A percentile compares a stretch with the other conserved stretches of the same genome.
phyloP scores from a whole-genome alignment of 2,113 vertebrate species.

The Lophius piscatorius region DNA sequence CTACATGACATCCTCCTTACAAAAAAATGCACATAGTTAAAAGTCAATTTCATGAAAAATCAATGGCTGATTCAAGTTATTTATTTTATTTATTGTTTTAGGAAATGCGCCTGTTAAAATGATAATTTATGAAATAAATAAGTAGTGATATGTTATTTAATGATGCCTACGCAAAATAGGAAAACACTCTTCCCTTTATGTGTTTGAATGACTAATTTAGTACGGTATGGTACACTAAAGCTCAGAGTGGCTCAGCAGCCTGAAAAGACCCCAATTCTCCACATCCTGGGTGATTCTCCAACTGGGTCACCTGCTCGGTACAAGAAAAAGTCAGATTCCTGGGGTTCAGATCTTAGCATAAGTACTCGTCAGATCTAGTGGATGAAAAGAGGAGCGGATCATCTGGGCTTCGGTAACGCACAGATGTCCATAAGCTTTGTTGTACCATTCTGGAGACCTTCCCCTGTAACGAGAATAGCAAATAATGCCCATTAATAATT shows the following conservation, averaged over 20 bases:
- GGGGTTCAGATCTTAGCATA: constrained; percentile 89
- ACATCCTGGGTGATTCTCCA: constrained; percentile 13
- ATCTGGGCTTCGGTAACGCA: constrained; percentile 89
- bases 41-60: background rate
- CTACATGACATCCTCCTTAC: background rate
- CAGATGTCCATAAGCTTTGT: constrained; percentile 91
- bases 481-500: background rate
- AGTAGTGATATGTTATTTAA: constrained; percentile 10
- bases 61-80: background rate
- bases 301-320: constrained; percentile 18
- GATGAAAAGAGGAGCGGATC: constrained; percentile 92
- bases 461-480: constrained; percentile 79
- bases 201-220: constrained; percentile 43
- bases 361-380: constrained; percentile 83
- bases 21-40: constrained; percentile 2
- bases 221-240: constrained; percentile 37
- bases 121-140: constrained; percentile 41
- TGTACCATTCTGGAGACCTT: constrained; percentile 97
- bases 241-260: constrained; percentile 45
- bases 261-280: constrained; percentile 33
- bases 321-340: constrained; percentile 11
- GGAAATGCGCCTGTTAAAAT: constrained; percentile 1
- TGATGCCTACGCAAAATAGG: constrained; percentile 1
- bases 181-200: constrained; percentile 8
- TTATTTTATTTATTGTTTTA: constrained; percentile 11